A percentile compares a stretch with the other conserved stretches of the same genome.
Evolutionary conservation across 2,113 vertebrate genomes (phyloP).

Genomic region (Calonectris borealis): DNA sequence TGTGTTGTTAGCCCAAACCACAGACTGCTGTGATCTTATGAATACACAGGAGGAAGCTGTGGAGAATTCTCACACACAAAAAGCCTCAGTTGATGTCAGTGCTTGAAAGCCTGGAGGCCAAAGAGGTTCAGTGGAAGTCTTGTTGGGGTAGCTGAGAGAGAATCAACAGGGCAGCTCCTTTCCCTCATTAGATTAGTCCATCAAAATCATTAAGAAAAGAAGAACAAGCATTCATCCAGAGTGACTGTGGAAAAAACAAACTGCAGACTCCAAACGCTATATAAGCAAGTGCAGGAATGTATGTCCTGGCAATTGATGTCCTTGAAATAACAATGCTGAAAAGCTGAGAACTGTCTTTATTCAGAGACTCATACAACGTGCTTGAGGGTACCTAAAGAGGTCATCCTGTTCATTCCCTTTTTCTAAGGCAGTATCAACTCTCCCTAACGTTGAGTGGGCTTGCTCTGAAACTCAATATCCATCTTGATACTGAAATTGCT

Average conservation of each 20-base stretch:
- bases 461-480: constrained; percentile 31
- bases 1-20: neutral
- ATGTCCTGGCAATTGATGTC: neutral
- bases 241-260: neutral
- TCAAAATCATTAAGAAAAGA: neutral
- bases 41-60: constrained; percentile 23
- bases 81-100: neutral
- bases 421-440: neutral
- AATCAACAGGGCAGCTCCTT: neutral
- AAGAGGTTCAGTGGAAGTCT: neutral
- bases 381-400: neutral
- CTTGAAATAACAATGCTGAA: neutral
- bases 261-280: neutral
- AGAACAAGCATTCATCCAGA: neutral
- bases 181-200: neutral
- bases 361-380: neutral
- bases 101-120: neutral
- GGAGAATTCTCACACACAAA: neutral
- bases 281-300: neutral
- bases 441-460: constrained; percentile 21
- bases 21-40: constrained; percentile 15
- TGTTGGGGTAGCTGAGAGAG: neutral
- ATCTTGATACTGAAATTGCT: constrained; percentile 21
- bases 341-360: neutral
- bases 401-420: neutral